Base-by-base conservation (phyloP, 2,113 vertebrate genomes). In the Prinia subflava region DNA sequence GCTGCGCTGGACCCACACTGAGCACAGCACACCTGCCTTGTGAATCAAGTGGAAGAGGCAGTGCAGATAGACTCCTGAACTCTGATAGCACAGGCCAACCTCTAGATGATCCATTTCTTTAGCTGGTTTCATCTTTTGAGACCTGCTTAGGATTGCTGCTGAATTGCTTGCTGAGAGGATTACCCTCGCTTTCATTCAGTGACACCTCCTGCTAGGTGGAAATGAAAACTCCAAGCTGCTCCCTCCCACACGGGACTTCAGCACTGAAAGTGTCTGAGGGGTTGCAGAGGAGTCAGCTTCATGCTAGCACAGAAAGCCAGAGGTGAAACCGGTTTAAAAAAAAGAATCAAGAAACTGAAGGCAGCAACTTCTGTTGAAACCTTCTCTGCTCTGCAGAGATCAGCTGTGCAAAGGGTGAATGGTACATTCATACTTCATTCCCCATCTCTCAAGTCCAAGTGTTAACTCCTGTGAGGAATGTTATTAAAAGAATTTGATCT, bases 141-240 rank as follows among this genome's bases (percentile, higher is more conserved):
- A 42, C 49, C 79, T 77, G 50, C 63, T 87, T 83, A 76, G 70
- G 79, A 60, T 41, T 47, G 62, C 67, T 91, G 67, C 74, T 46
- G 90, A 85, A 41, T 17, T 30, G 63, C 79, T 15, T 6, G 39
- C 90, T 83, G 88, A 74, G 92, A 92, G 90, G 90, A 53, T 96
- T 92, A 35, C 55, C 71, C 55, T 67, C 1, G 8, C 85, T 97
- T 95, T 96, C 60, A 90, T 88, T 30, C 59, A 31, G 39, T 0
- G 0, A 67, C 68, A 65, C 79, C 90, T 83, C 92, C 90, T 30
- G 21, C 60, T 42, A 74, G 46, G 59, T 86, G 55, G 44, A 63
- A 79, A 73, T 23, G 90, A 65, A 68, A 94, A 65, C 76, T 90
- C 64, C 42, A 59, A 35, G 27, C 64, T 97, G 46, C 50, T 94